Base-by-base conservation (phyloP, 2,113 vertebrate species). In the Malurus alboscapulatus region DNA sequence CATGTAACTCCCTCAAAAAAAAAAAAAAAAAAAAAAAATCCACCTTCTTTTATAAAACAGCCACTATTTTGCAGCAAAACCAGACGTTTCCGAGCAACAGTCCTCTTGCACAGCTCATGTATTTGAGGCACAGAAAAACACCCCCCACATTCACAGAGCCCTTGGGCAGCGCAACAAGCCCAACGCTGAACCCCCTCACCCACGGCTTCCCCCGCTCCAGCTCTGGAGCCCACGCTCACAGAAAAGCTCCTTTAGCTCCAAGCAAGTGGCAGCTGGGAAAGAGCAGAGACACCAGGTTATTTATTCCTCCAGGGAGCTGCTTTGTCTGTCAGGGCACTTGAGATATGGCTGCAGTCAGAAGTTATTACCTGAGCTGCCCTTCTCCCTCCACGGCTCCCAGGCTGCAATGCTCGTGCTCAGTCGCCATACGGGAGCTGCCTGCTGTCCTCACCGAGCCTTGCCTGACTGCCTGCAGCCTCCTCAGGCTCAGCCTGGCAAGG, bases 401-500 rank as follows among this genome's bases (percentile, higher is more conserved):
- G 17, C 73, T 79, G 44, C 2, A 13, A 44, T n/a, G 73, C 44
- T 87, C 42, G 30, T 51, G 34, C 42, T 69, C 42, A 32, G 21
- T 9, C 3, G 1, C 65, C 84, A 6, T 16, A 18, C 0, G 3
- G 75, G 82, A 95, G 34, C 86, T 92, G 88, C 88, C 75, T 15
- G 65, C 48, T 69, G 42, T 65, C 45, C 83, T 73, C 15, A 32
- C 14, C 9, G 30, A 34, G 19, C 42, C 1, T 15, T 2, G 16
- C 1, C 50, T 34, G 68, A 17, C 48, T 22, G 47, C 65, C 57
- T 2, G 0, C 50, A 53, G 34, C 38, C 34, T 72, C 30, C 19
- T 48, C 2, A 1, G 32, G 21, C 58, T 48, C 0, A 0, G 34
- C 48, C 61, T 5, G 1, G 15, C 6, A 32, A 73, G 34, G 30